Base-by-base conservation (phyloP, 2,888 invertebrate species). In the Diaperis boleti region DNA sequence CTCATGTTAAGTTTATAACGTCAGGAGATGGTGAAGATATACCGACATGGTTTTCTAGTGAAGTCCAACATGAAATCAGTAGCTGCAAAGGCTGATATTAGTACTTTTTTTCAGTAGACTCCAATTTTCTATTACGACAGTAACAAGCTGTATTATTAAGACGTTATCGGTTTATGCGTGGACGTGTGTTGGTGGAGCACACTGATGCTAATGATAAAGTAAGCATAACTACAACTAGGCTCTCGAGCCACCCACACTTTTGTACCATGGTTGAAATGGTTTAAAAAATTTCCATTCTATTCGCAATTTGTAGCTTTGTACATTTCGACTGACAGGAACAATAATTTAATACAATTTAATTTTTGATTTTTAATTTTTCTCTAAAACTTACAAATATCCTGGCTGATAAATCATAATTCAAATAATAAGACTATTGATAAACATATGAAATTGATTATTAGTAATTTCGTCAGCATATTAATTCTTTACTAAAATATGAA, bases 271-370 rank as follows among this genome's bases (percentile, higher is more conserved):
- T n/a, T n/a, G n/a, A n/a, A n/a, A n/a, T n/a, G n/a, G n/a, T n/a
- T n/a, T n/a, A n/a, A n/a, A n/a, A n/a, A n/a, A n/a, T n/a, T 52
- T 52, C 52, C 37, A 52, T 14, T 52, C 37, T 14, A 52, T 52
- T 52, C 39, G 52, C 52, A 52, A 39, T 52, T 37, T 37, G 10
- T 17, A 18, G 18, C 5, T 18, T n/a, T n/a, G n/a, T n/a, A n/a
- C n/a, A n/a, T n/a, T n/a, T n/a, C n/a, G n/a, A n/a, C n/a, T n/a
- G n/a, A n/a, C n/a, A n/a, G n/a, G n/a, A n/a, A n/a, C n/a, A n/a
- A n/a, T n/a, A n/a, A n/a, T n/a, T n/a, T n/a, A n/a, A n/a, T n/a
- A n/a, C n/a, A n/a, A n/a, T n/a, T n/a, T n/a, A n/a, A n/a, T n/a
- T n/a, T n/a, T n/a, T n/a, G n/a, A n/a, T n/a, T n/a, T n/a, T n/a